Percentiles rank a stretch among this genome's conserved stretches.
Conservation (phyloP, 92 coral and sea anemone genomes). For the Scolanthus callimorphus region DNA sequence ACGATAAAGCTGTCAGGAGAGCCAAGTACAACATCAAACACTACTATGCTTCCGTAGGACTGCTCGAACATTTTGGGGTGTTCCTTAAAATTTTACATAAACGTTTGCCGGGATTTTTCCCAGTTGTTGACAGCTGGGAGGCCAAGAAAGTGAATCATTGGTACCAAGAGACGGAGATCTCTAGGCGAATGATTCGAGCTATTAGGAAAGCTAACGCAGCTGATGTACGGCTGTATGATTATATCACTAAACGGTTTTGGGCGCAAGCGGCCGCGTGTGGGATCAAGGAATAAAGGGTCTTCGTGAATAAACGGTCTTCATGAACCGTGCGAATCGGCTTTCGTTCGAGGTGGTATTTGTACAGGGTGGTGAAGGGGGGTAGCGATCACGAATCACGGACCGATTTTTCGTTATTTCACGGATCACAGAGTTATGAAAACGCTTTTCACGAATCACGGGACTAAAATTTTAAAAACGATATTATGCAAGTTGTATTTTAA, state of each 20-base stretch:
- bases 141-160: conserved; percentile 46
- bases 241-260: conserved; percentile 51
- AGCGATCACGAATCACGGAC: too few species aligned
- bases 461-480: too few species aligned
- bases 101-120: conserved; percentile 71
- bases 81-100: conserved; percentile 67
- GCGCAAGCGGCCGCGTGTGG: conserved; percentile 80
- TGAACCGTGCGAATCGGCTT: too few species aligned
- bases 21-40: conserved; percentile 76
- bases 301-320: too few species aligned
- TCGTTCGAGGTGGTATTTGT: too few species aligned
- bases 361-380: too few species aligned
- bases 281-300: too few species aligned
- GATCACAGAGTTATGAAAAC: too few species aligned
- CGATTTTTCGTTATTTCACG: too few species aligned
- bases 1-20: conserved; percentile 46
- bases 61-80: conserved; percentile 61
- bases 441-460: too few species aligned
- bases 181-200: conserved; percentile 28
- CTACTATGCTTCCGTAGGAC: conserved; percentile 74
- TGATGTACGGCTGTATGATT: conserved; percentile 67
- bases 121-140: conserved; percentile 14
- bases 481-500: too few species aligned
- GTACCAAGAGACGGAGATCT: conserved; percentile 43
- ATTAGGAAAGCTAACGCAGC: conserved; percentile 69